phyloP scores from a whole-genome alignment of 2,888 invertebrate species.

The Trichopoda pennipes region DNA sequence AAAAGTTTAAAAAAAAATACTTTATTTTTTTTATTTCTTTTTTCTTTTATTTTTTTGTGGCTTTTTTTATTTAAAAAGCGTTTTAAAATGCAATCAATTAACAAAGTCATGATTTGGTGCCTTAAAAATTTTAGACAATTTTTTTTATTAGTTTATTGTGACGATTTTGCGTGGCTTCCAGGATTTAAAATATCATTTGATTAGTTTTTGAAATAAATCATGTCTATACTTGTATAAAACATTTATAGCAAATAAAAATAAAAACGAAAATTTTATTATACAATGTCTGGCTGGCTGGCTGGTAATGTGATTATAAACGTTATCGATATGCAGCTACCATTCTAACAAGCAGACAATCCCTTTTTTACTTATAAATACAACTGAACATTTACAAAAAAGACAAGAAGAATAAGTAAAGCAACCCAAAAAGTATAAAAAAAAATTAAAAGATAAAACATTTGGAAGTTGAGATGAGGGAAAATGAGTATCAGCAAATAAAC shows the following conservation, averaged over 20 bases:
- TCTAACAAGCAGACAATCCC: constrained; percentile 50
- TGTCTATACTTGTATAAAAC: neutral
- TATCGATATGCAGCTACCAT: constrained; percentile 67
- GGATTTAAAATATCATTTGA: constrained; percentile 39
- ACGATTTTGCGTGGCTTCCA: neutral
- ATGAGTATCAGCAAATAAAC: constrained; percentile 35
- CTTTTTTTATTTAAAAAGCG: too few relatives aligned
- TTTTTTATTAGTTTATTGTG: neutral
- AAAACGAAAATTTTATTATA: constrained; percentile 51
- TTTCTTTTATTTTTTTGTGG: too few relatives aligned
- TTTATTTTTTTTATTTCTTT: too few relatives aligned
- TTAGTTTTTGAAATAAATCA: constrained; percentile 56
- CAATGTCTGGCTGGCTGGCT: constrained; percentile 59
- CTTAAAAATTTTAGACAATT: constrained; percentile 27
- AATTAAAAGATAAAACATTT: constrained; percentile 36
- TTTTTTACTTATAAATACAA: constrained; percentile 27
- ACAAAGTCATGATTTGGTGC: neutral
- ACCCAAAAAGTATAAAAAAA: neutral
- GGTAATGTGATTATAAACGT: constrained; percentile 68
- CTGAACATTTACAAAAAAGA: neutral
- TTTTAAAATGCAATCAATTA: too few relatives aligned
- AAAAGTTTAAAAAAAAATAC: too few relatives aligned
- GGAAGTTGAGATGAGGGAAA: constrained; percentile 54
- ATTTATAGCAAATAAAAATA: constrained; percentile 15
- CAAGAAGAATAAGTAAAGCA: constrained; percentile 6